phyloP scores from a whole-genome alignment of 1,140 invertebrate species.

The Melanaphis sacchari region DNA sequence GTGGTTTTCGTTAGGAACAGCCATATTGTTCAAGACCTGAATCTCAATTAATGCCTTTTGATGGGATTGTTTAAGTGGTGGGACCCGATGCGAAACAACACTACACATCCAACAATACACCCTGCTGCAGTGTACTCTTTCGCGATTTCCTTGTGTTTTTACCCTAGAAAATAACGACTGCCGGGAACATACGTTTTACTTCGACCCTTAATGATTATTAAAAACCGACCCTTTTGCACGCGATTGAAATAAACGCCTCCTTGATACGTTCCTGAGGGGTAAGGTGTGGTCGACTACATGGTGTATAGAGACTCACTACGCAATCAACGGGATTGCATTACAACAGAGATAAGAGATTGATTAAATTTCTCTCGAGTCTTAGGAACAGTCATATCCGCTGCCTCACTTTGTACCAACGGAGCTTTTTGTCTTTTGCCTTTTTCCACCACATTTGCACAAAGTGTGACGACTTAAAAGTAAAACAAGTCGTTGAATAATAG shows the following conservation, averaged over 20 bases:
- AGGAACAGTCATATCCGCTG: neutral
- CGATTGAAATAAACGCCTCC: slow-evolving; percentile 56
- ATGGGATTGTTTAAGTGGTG: slow-evolving; percentile 54
- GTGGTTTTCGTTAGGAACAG: slow-evolving; percentile 7
- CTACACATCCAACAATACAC: neutral
- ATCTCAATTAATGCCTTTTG: slow-evolving; percentile 56
- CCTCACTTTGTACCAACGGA: neutral
- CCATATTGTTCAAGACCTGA: slow-evolving; percentile 46
- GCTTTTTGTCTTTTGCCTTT: neutral
- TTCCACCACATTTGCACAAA: neutral
- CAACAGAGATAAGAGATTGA: slow-evolving; percentile 53
- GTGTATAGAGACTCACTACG: neutral
- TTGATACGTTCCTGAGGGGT: slow-evolving; percentile 18
- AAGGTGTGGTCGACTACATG: neutral
- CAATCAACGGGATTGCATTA: slow-evolving; percentile 56
- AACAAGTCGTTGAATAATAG: neutral
- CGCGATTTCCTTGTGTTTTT: slow-evolving; percentile 29
- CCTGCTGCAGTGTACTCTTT: neutral
- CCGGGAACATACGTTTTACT: slow-evolving; percentile 39
- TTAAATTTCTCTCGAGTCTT: slow-evolving; percentile 43
- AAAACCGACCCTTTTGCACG: slow-evolving; percentile 57
- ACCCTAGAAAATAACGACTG: slow-evolving; percentile 44
- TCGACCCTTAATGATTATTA: slow-evolving; percentile 52
- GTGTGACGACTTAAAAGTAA: neutral
- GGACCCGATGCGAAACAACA: slow-evolving; percentile 11